Conservation (phyloP, 1,140 invertebrate species). For the Hyposmocoma kahamanoa region DNA sequence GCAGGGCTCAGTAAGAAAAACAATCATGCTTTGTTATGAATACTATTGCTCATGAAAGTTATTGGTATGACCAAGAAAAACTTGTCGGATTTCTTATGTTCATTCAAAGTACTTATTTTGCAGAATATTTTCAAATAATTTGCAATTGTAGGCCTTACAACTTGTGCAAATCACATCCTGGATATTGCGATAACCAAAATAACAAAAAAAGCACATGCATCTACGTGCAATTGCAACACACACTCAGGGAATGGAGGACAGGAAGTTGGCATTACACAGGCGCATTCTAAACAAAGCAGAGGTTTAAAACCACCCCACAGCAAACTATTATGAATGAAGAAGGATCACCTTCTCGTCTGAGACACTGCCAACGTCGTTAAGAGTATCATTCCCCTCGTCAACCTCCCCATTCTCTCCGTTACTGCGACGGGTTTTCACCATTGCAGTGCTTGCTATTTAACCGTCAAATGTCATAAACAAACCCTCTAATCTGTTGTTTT, state of each 20-base stretch:
- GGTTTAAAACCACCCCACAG: slow-evolving; percentile 27
- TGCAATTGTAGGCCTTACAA: no score
- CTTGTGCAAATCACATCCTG: no score
- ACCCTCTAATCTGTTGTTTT: slow-evolving; percentile 42
- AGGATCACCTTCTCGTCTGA: slow-evolving; percentile 69
- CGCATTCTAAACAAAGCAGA: slow-evolving; percentile 34
- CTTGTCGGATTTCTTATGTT: no score
- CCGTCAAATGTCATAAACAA: slow-evolving; percentile 37
- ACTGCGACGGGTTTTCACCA: slow-evolving; percentile 73
- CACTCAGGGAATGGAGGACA: slow-evolving; percentile 37
- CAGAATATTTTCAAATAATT: no score
- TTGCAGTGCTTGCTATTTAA: slow-evolving; percentile 49
- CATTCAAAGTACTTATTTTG: no score
- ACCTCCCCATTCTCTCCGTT: slow-evolving; percentile 70
- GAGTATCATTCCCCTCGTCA: slow-evolving; percentile 65
- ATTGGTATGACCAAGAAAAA: no score
- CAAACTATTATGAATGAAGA: slow-evolving; percentile 36
- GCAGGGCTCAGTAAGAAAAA: no score
- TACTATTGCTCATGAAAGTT: no score
- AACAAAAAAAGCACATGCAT: slow-evolving; percentile 33
- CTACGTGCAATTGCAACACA: slow-evolving; percentile 24
- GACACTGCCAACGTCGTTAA: slow-evolving; percentile 65
- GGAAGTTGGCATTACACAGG: slow-evolving; percentile 43
- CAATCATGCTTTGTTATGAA: no score
- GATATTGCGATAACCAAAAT: no score